phyloP scores from a whole-genome alignment of 2,797 vertebrate genomes.

The Pristis pectinata region DNA sequence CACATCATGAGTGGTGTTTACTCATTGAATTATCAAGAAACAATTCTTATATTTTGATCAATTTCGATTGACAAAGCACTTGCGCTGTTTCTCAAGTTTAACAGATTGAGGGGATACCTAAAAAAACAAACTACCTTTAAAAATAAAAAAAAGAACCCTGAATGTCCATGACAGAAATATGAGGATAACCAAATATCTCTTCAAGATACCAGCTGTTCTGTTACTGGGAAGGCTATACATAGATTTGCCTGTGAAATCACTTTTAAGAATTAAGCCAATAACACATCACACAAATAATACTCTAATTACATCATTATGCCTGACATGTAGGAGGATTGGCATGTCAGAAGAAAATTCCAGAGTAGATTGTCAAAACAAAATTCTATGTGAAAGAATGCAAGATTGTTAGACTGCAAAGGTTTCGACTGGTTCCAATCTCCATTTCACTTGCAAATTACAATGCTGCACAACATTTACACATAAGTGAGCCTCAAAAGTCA shows the following conservation, averaged over 20 bases:
- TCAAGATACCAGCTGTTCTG: neutral
- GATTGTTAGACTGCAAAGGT: neutral
- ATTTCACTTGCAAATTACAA: neutral
- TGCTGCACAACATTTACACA: neutral
- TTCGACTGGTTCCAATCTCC: neutral
- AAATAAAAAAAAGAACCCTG: neutral
- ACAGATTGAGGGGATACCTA: neutral
- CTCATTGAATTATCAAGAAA: neutral
- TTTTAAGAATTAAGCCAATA: neutral
- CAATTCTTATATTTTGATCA: neutral
- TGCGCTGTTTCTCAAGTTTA: neutral
- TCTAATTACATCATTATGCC: neutral
- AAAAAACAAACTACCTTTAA: neutral
- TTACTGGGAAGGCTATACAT: constrained; percentile 5
- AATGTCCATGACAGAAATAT: too few relatives aligned
- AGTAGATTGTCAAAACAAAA: constrained; percentile 23
- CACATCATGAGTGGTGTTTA: neutral
- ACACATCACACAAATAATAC: neutral
- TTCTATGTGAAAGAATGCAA: neutral
- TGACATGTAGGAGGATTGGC: neutral
- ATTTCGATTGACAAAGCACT: neutral
- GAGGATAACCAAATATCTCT: neutral
- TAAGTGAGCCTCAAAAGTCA: neutral
- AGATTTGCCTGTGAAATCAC: neutral
- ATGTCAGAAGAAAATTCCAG: neutral